phyloP scores from a whole-genome alignment of 2,888 invertebrate species.

The Parnassius orleans region DNA sequence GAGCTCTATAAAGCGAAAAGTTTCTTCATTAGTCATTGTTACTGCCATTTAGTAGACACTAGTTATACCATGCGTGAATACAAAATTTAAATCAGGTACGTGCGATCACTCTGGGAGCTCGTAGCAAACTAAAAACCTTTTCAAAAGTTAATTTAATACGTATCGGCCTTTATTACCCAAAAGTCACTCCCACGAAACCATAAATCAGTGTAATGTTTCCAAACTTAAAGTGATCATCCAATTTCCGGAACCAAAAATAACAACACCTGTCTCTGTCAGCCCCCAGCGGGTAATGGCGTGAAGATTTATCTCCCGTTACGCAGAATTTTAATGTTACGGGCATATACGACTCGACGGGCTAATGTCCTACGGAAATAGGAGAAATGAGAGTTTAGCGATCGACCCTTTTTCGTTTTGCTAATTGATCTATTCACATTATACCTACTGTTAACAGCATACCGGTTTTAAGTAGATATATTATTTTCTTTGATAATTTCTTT shows the following conservation, averaged over 20 bases:
- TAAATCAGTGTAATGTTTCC: slow-evolving; percentile 57
- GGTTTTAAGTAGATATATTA: no score
- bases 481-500: no score
- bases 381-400: slow-evolving; percentile 8
- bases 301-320: slow-evolving; percentile 64
- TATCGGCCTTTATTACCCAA: neutral
- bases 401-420: neutral
- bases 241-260: slow-evolving; percentile 64
- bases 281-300: slow-evolving; percentile 53
- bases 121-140: no score
- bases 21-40: no score
- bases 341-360: slow-evolving; percentile 22
- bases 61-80: no score
- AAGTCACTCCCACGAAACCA: slow-evolving; percentile 30
- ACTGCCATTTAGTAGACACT: no score
- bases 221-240: slow-evolving; percentile 63
- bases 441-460: neutral
- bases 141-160: no score
- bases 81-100: no score
- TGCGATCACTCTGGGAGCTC: no score
- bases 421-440: neutral
- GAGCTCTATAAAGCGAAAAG: no score
- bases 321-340: slow-evolving; percentile 60
- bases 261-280: slow-evolving; percentile 50
- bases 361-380: slow-evolving; percentile 6